A percentile compares a stretch with the other conserved stretches of the same genome.
Evolutionary conservation across 1,140 invertebrate genomes (phyloP).

Genomic region (Zaprionus davidi): DNA sequence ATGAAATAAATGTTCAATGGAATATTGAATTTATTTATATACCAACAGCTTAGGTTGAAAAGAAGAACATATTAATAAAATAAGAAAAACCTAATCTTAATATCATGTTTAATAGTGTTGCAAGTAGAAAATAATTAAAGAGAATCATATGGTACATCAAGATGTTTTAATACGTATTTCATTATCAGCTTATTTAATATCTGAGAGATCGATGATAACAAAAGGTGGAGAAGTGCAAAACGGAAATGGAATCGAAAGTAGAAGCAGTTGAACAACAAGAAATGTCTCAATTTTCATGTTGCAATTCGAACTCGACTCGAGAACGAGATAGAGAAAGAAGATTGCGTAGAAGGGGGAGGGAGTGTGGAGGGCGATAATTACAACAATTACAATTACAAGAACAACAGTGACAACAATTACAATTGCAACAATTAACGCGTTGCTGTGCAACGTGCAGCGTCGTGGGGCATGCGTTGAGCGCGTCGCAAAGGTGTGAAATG

Average conservation of each 20-base stretch:
- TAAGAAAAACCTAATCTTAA: not conserved
- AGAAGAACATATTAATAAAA: not conserved
- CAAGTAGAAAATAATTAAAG: too few relatives aligned
- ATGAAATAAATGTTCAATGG: too few relatives aligned
- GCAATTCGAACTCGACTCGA: not conserved
- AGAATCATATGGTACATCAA: too few relatives aligned
- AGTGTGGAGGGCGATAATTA: constrained; percentile 3
- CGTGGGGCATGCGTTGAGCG: not conserved
- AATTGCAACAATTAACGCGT: constrained; percentile 21
- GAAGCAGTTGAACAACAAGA: not conserved
- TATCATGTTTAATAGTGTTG: not conserved
- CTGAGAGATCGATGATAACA: not conserved
- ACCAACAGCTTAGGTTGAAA: too few relatives aligned
- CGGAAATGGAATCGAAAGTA: not conserved
- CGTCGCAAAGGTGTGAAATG: constrained; percentile 32
- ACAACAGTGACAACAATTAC: constrained; percentile 24
- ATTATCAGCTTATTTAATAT: too few relatives aligned
- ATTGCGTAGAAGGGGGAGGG: not conserved
- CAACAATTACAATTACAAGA: constrained; percentile 12
- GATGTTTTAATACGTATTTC: too few relatives aligned
- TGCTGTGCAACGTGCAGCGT: not conserved
- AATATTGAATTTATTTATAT: too few relatives aligned
- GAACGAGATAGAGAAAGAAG: not conserved
- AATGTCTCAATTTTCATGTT: not conserved
- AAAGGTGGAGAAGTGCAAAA: not conserved